These are phyloP conservation scores for Neoaliturus tenellus DNA, from an alignment of 2,888 invertebrate species.

Conservation along the genomic window DNA sequence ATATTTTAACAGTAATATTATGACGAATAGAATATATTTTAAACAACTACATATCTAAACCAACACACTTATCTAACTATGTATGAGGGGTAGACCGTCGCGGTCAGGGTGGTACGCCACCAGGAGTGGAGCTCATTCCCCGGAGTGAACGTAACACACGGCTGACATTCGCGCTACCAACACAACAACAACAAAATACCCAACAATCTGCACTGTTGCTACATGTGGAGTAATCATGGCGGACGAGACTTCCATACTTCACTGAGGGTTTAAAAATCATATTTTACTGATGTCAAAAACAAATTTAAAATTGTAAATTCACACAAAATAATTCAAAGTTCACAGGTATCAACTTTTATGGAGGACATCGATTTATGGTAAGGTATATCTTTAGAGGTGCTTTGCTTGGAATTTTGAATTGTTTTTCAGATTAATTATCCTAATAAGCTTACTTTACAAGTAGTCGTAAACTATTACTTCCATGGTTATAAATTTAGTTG, in stretches of 20 bases:
- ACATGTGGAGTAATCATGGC: background rate
- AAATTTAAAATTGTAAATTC: too few relatives aligned
- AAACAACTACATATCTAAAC: constrained; percentile 25
- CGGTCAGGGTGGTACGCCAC: background rate
- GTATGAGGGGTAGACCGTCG: constrained; percentile 15
- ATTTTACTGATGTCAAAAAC: too few relatives aligned
- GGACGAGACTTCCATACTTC: background rate
- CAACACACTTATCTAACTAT: constrained; percentile 30
- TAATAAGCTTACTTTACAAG: too few relatives aligned
- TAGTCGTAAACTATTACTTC: too few relatives aligned
- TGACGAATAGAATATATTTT: constrained; percentile 31
- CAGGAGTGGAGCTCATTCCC: constrained; percentile 31
- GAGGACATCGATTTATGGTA: too few relatives aligned
- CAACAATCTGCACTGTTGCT: background rate
- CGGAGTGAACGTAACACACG: background rate
- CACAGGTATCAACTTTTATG: too few relatives aligned
- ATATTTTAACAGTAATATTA: constrained; percentile 34
- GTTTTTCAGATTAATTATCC: too few relatives aligned
- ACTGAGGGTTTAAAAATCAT: too few relatives aligned
- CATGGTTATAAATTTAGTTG: too few relatives aligned
- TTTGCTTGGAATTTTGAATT: too few relatives aligned
- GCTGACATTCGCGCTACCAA: background rate
- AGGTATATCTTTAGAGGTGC: too few relatives aligned
- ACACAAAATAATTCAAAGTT: too few relatives aligned
- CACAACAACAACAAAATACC: background rate